Base-by-base conservation (phyloP, 1,140 invertebrate species). In the Drosophila triauraria region DNA sequence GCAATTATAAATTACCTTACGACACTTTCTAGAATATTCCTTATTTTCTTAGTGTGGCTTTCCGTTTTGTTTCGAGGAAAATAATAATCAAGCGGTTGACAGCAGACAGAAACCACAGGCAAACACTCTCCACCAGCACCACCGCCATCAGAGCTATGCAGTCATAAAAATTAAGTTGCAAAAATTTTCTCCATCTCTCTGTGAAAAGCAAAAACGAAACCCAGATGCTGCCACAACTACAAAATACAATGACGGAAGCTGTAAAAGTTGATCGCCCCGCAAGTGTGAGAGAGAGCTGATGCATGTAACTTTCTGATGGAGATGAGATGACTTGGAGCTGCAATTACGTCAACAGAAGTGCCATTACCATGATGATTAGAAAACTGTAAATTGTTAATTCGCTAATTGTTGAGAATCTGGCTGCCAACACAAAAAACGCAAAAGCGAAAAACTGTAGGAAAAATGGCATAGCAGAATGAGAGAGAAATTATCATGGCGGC, bases 91-190 rank as follows among this genome's bases (percentile, higher is more conserved):
- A 68, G 48, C 50, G 51, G 70, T 61, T 69, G 57, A 68, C 72
- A 62, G 63, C 48, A 57, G 50, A 72, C 67, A 72, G 80, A 69
- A 82, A 86, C 83, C 83, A 47, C 82, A 82, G 75, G 38, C 50
- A 48, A 53, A 58, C 50, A 76, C 40, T 44, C 25, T 9, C 48
- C 57, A 53, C 57, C 30, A 8, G 17, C 60, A 59, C 63, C 75
- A 4, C 60, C 46, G 51, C 42, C 72, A 47, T 64, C 9, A 35
- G 32, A 9, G 79, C 56, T 63, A 53, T 60, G 20, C 48, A 79
- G 83, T 82, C 80, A 80, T 87, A 87, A 87, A 83, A 87, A 85
- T 79, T 82, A 85, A 85, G 75, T 82, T 87, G 82, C 82, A 86
- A 82, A 79, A 79, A 77, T 77, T 43, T 77, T 56, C 51, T 23